These are phyloP conservation scores for Baccha elongata DNA, from an alignment of 2,888 invertebrate species.

Conservation along the genomic window DNA sequence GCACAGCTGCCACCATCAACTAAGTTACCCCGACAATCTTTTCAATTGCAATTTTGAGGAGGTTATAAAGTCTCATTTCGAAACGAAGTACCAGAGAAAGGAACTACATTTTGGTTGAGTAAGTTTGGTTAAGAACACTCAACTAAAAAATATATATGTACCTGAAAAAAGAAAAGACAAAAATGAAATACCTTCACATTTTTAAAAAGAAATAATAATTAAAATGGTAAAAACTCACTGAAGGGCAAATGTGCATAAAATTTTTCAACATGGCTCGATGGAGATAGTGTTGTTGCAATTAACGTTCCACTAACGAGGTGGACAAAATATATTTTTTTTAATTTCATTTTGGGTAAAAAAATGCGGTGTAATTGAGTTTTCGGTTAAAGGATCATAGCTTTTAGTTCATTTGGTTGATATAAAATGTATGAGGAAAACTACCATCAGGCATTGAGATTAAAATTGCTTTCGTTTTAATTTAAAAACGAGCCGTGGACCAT, in stretches of 20 bases:
- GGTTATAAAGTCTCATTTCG: slow-evolving; percentile 8
- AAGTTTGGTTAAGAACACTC: slow-evolving; percentile 8
- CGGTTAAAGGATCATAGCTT: neutral
- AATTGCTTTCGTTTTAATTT: too few species aligned
- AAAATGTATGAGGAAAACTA: neutral
- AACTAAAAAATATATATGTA: slow-evolving; percentile 29
- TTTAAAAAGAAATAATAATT: slow-evolving; percentile 51
- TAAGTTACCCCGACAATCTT: slow-evolving; percentile 41
- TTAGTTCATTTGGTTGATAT: neutral
- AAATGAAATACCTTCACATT: neutral
- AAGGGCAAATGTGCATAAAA: slow-evolving; percentile 33
- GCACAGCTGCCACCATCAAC: neutral
- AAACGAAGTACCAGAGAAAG: slow-evolving; percentile 15
- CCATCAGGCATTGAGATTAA: too few species aligned
- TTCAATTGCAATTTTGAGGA: slow-evolving; percentile 60
- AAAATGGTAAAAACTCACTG: slow-evolving; percentile 15
- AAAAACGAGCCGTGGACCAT: too few species aligned
- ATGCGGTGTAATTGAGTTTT: slow-evolving; percentile 24
- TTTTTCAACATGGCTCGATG: slow-evolving; percentile 37
- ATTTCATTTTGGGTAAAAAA: neutral
- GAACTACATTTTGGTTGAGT: slow-evolving; percentile 33
- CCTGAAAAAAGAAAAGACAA: slow-evolving; percentile 5
- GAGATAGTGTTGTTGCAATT: slow-evolving; percentile 41
- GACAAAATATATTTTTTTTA: slow-evolving; percentile 19
- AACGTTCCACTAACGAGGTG: slow-evolving; percentile 42